Evolutionary conservation across 2,797 vertebrate species (phyloP).

Genomic region (Spinibarbus caldwelli): DNA sequence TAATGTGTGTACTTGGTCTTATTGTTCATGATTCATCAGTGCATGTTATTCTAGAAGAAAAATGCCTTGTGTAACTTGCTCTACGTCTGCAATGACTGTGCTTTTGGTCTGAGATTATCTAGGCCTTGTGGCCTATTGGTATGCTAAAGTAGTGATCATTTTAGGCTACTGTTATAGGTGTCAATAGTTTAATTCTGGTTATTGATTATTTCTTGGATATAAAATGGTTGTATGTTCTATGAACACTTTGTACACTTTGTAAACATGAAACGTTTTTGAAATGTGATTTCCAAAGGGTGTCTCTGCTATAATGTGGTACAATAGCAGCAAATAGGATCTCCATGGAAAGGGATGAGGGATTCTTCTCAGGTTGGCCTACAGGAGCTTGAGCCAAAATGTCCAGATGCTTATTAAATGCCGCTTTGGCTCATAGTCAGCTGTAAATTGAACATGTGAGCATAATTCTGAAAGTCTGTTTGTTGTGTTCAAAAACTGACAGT

Average conservation of each 20-base stretch:
- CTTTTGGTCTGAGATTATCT: background rate
- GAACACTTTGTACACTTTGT: background rate
- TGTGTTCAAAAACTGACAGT: conserved; percentile 66
- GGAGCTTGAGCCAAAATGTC: conserved; percentile 69
- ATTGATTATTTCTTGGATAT: background rate
- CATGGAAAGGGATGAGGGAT: conserved; percentile 14
- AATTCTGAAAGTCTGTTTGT: conserved; percentile 74
- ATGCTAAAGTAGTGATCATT: background rate
- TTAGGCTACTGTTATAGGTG: background rate
- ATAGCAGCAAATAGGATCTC: background rate
- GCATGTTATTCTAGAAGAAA: background rate
- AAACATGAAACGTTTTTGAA: background rate
- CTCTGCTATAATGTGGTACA: background rate
- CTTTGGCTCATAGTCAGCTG: conserved; percentile 65
- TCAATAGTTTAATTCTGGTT: background rate
- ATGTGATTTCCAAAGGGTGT: background rate
- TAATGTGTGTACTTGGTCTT: background rate
- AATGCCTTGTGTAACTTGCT: background rate
- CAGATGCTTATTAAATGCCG: conserved; percentile 77
- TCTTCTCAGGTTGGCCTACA: conserved; percentile 51
- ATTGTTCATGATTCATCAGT: conserved; percentile 7
- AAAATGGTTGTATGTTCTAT: background rate
- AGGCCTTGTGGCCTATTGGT: background rate
- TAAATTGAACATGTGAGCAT: conserved; percentile 75
- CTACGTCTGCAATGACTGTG: background rate